Percentiles rank a stretch among this genome's conserved stretches.
These are phyloP conservation scores for Actinemys pallida DNA, from an alignment of 2,113 vertebrate genomes.

Conservation along the genomic window DNA sequence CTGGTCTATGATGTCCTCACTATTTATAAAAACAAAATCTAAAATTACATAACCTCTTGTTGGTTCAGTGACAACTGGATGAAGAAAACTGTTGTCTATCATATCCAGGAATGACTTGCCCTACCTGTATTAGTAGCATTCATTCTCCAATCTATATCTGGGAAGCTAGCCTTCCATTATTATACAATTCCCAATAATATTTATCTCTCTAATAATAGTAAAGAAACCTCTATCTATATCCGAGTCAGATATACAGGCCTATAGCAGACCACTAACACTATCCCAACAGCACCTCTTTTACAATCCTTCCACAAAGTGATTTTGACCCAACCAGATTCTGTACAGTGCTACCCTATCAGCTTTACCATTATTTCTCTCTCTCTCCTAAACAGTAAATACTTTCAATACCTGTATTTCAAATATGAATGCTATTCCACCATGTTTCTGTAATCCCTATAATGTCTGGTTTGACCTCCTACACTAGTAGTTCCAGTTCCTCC, in stretches of 20 bases:
- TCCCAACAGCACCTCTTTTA: neutral
- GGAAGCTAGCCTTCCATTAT: neutral
- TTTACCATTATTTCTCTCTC: neutral
- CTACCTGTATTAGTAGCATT: neutral
- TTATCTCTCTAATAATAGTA: neutral
- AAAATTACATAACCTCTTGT: neutral
- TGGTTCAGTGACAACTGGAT: no score
- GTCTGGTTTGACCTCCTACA: neutral
- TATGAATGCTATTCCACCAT: neutral
- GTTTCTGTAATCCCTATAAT: neutral
- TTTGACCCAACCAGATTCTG: neutral
- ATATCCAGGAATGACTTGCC: neutral
- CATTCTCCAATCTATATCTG: neutral
- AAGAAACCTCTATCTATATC: neutral
- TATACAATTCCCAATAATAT: neutral
- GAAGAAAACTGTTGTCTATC: neutral
- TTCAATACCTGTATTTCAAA: neutral
- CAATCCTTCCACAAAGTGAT: neutral
- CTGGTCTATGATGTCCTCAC: neutral
- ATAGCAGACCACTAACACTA: neutral
- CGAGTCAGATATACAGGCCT: neutral
- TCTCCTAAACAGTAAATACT: neutral
- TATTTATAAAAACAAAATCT: neutral
- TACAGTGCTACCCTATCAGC: neutral
- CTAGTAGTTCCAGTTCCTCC: neutral